Conservation (phyloP, 2,888 invertebrate genomes). For the Portevinia maculata region DNA sequence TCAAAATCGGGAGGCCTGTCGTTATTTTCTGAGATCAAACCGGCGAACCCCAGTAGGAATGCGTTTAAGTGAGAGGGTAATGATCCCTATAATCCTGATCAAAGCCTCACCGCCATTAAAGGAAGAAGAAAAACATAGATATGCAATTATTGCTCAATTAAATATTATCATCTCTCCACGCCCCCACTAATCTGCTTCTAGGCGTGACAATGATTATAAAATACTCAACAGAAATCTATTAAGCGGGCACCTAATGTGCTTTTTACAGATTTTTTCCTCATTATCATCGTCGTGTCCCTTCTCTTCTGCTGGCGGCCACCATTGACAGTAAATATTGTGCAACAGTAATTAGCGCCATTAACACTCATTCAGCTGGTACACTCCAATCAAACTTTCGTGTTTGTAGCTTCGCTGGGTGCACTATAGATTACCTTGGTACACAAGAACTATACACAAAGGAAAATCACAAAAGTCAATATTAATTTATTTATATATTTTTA, state of each 20-base stretch:
- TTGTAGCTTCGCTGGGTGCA: constrained; percentile 3
- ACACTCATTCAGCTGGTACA: constrained; percentile 45
- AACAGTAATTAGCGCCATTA: constrained; percentile 69
- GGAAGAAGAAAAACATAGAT: too few species aligned
- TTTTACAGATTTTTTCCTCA: constrained; percentile 41
- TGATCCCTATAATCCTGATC: too few species aligned
- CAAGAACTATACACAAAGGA: constrained; percentile 37
- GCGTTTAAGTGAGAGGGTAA: too few species aligned
- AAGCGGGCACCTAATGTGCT: constrained; percentile 22
- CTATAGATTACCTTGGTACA: constrained; percentile 15
- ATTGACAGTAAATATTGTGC: constrained; percentile 56
- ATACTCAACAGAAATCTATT: constrained; percentile 15
- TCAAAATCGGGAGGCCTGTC: too few species aligned
- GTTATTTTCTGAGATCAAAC: too few species aligned
- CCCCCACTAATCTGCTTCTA: background rate
- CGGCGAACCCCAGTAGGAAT: too few species aligned
- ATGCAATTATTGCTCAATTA: constrained; percentile 36
- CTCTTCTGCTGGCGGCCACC: constrained; percentile 5
- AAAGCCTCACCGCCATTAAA: too few species aligned
- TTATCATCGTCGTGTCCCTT: constrained; percentile 44
- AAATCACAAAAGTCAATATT: constrained; percentile 61
- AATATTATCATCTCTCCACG: constrained; percentile 1
- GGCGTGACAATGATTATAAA: constrained; percentile 18
- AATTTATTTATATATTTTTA: constrained; percentile 17
- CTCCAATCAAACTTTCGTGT: constrained; percentile 7